A percentile compares a stretch with the other conserved stretches of the same genome.
Conservation (phyloP, 2,888 invertebrate genomes). For the Steinernema carpocapsae region DNA sequence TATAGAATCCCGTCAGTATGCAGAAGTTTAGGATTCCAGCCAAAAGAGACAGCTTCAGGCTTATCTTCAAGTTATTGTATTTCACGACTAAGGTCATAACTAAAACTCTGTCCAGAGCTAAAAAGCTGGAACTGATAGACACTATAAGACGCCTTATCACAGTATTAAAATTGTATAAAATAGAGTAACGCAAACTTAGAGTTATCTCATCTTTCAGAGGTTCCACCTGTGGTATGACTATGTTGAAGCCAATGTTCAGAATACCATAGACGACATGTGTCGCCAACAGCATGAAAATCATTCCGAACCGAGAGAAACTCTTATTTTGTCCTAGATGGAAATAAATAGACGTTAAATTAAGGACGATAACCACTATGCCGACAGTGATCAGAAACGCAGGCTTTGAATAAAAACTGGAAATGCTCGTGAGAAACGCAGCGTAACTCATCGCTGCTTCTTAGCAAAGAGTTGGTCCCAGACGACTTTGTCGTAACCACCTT, state of each 20-base stretch:
- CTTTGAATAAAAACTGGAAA: no score
- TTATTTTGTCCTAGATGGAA: no score
- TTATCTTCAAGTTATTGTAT: neutral
- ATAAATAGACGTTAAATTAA: no score
- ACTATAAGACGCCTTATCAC: neutral
- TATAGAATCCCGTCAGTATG: no score
- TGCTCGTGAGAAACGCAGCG: no score
- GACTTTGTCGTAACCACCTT: no score
- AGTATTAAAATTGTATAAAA: neutral
- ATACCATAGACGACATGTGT: neutral
- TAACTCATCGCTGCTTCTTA: no score
- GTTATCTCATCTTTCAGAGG: neutral
- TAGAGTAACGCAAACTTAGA: neutral
- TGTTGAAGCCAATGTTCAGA: no score
- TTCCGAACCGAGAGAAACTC: neutral
- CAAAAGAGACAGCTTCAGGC: neutral
- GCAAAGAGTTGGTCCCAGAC: no score
- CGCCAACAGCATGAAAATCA: neutral
- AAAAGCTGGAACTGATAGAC: neutral
- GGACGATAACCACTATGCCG: no score
- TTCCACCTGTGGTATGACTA: no score
- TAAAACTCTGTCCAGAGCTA: constrained; percentile 12
- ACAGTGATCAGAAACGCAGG: no score
- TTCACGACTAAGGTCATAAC: neutral
- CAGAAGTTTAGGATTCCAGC: neutral